Percentiles rank a stretch among this genome's conserved stretches.
Evolutionary conservation across 2,797 vertebrate species (phyloP).

Genomic region (Darevskia mixta): DNA sequence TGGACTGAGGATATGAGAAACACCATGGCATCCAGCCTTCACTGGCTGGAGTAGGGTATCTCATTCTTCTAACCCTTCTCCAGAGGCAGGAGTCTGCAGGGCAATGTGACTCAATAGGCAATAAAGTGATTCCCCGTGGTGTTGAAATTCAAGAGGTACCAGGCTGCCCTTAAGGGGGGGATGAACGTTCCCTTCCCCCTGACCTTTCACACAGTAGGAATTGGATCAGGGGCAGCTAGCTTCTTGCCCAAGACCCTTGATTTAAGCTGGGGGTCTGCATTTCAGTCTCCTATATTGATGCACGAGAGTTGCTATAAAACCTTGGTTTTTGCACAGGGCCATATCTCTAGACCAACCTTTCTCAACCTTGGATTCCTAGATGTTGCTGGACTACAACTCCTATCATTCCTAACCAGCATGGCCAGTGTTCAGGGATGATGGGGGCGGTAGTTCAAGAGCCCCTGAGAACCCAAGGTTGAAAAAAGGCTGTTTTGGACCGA

Average conservation of each 20-base stretch:
- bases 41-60: not conserved
- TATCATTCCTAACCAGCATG: too few species aligned
- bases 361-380: too few species aligned
- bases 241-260: not conserved
- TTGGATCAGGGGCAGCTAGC: too few species aligned
- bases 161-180: too few species aligned
- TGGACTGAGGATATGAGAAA: rapidly evolving
- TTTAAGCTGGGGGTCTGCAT: not conserved
- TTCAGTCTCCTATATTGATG: not conserved
- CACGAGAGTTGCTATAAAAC: too few species aligned
- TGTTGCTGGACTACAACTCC: too few species aligned
- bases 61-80: not conserved
- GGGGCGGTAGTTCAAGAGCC: too few species aligned
- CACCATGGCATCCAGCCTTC: not conserved
- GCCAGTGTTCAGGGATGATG: too few species aligned
- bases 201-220: not conserved
- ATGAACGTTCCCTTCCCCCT: not conserved
- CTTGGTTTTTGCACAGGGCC: not conserved
- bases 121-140: not conserved
- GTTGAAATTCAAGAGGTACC: not conserved
- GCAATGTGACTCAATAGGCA: not conserved
- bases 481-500: not conserved
- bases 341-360: too few species aligned
- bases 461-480: too few species aligned
- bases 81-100: not conserved